Evolutionary conservation across 2,797 vertebrate species (phyloP).

Genomic region (Sebastes vulpes): DNA sequence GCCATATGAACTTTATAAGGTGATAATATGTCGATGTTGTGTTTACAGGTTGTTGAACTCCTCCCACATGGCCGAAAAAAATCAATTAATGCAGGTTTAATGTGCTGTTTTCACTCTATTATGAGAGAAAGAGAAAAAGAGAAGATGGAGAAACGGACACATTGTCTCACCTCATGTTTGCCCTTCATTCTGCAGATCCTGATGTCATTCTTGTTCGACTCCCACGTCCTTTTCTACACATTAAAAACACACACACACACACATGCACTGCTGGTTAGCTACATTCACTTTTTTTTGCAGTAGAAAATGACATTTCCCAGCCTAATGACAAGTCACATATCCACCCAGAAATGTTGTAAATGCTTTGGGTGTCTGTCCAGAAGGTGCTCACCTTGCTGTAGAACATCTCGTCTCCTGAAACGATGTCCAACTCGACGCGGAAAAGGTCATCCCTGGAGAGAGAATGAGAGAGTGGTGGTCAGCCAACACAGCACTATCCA

Average conservation of each 20-base stretch:
- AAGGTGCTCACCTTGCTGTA: slow-evolving; percentile 91
- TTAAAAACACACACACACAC: slow-evolving; percentile 5
- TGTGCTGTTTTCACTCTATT: background rate
- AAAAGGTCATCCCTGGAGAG: slow-evolving; percentile 93
- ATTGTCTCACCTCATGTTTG: slow-evolving; percentile 90
- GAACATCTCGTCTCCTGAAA: slow-evolving; percentile 89
- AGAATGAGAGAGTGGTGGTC: slow-evolving; percentile 15
- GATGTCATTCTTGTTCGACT: slow-evolving; percentile 94
- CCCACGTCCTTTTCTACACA: slow-evolving; percentile 93
- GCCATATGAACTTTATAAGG: too few species aligned
- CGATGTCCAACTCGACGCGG: slow-evolving; percentile 92
- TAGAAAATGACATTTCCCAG: slow-evolving; percentile 1
- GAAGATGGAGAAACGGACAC: background rate
- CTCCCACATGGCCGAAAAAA: background rate
- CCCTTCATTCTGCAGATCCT: slow-evolving; percentile 97
- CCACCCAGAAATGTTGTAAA: slow-evolving; percentile 1
- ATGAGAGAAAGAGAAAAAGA: background rate
- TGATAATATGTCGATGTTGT: too few species aligned
- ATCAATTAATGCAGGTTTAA: background rate
- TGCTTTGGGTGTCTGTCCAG: background rate
- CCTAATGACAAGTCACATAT: background rate
- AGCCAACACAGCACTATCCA: slow-evolving; percentile 28
- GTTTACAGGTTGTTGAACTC: background rate
- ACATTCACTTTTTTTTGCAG: background rate
- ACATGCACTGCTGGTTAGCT: slow-evolving; percentile 1